These are phyloP conservation scores for Callyntrura sp. DNA, from an alignment of 2,888 invertebrate genomes.

Conservation along the genomic window DNA sequence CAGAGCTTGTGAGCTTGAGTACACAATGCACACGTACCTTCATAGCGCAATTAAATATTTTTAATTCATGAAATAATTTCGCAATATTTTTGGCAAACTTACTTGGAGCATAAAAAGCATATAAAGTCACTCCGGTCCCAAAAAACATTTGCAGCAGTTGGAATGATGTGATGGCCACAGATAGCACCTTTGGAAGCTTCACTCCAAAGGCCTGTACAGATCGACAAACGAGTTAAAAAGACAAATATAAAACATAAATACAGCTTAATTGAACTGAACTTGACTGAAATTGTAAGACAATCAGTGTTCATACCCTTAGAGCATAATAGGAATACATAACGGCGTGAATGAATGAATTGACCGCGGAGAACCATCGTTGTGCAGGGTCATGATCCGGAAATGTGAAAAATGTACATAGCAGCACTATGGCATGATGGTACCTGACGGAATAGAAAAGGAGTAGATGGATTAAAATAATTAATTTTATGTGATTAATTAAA, in stretches of 20 bases:
- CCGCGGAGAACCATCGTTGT: constrained; percentile 42
- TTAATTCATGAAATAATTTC: too few species aligned
- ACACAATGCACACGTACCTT: neutral
- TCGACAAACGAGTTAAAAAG: too few species aligned
- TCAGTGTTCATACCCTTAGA: constrained; percentile 85
- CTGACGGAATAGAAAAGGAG: too few species aligned
- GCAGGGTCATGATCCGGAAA: constrained; percentile 55
- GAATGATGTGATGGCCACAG: constrained; percentile 95
- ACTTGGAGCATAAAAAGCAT: constrained; percentile 62
- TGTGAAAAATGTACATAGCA: constrained; percentile 53
- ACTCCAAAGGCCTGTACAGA: constrained; percentile 91
- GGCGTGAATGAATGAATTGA: constrained; percentile 97
- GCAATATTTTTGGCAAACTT: neutral
- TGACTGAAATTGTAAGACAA: neutral
- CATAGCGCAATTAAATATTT: neutral
- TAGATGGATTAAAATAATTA: too few species aligned
- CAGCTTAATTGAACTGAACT: neutral
- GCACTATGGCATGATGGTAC: constrained; percentile 69
- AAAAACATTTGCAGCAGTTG: constrained; percentile 98
- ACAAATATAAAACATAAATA: neutral
- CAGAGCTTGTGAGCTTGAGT: constrained; percentile 94
- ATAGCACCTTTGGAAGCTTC: constrained; percentile 92
- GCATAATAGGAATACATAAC: constrained; percentile 98
- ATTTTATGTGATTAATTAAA: too few species aligned
- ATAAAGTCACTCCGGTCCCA: constrained; percentile 93